Evolutionary conservation across 2,113 vertebrate genomes (phyloP).

Genomic region (Mustela nigripes): DNA sequence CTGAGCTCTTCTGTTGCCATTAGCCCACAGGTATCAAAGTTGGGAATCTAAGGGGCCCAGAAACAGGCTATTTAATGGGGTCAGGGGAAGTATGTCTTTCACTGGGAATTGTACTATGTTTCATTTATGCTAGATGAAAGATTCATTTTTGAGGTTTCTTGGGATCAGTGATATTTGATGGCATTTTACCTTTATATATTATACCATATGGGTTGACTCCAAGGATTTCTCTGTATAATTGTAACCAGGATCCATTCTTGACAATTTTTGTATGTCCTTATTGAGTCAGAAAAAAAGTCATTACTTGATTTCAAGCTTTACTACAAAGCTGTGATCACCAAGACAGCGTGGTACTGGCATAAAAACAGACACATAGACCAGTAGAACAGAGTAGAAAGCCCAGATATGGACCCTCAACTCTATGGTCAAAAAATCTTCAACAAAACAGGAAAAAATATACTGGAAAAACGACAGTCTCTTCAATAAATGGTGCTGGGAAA

Average conservation of each 20-base stretch:
- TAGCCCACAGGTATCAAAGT: background rate
- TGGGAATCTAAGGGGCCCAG: background rate
- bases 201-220: background rate
- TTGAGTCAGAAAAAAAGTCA: background rate
- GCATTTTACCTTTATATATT: background rate
- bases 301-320: too few relatives aligned
- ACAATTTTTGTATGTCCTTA: background rate
- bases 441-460: too few relatives aligned
- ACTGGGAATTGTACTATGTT: background rate
- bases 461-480: too few relatives aligned
- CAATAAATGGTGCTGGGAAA: too few relatives aligned
- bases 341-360: too few relatives aligned
- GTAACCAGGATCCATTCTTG: background rate
- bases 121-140: background rate
- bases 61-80: background rate
- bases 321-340: too few relatives aligned
- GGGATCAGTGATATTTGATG: background rate
- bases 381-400: too few relatives aligned
- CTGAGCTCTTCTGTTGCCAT: background rate
- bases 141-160: background rate
- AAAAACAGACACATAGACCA: too few relatives aligned
- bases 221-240: background rate
- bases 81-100: conserved; percentile 16
- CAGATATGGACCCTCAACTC: too few relatives aligned
- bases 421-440: too few relatives aligned